Conservation (phyloP, 2,113 vertebrate genomes). For the Micromys minutus region DNA sequence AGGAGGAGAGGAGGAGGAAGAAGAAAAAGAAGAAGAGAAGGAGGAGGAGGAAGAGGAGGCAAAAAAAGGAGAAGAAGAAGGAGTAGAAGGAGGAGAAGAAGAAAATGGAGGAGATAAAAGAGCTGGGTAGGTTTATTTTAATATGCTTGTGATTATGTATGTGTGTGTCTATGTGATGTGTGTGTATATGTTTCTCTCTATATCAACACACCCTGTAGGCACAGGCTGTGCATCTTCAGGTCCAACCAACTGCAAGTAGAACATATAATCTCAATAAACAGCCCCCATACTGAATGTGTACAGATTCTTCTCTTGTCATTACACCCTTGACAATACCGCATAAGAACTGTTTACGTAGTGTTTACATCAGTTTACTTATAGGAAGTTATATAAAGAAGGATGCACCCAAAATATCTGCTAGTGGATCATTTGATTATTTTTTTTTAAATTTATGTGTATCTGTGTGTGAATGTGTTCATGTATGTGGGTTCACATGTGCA, state of each 20-base stretch:
- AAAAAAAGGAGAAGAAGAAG: too few relatives aligned
- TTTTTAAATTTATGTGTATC: background rate
- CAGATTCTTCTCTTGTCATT: background rate
- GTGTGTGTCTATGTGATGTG: too few relatives aligned
- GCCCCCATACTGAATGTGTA: background rate
- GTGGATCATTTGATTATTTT: background rate
- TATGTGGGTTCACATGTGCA: background rate
- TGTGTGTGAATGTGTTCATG: background rate
- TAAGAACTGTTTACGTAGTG: background rate
- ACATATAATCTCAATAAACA: background rate
- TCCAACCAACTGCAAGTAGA: background rate
- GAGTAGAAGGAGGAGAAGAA: background rate
- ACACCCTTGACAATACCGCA: background rate
- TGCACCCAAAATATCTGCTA: background rate
- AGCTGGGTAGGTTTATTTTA: background rate
- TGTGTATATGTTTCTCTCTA: background rate
- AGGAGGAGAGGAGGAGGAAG: background rate
- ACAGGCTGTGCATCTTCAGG: background rate
- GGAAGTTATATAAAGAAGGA: background rate
- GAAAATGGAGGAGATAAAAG: background rate
- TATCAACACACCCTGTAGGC: background rate
- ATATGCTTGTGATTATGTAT: background rate
- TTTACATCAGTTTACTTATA: background rate
- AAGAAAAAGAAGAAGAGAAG: too few relatives aligned
- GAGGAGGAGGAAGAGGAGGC: fast-evolving